These are phyloP conservation scores for Hirtodrosophila duncani DNA, from an alignment of 2,888 invertebrate genomes.

Conservation along the genomic window DNA sequence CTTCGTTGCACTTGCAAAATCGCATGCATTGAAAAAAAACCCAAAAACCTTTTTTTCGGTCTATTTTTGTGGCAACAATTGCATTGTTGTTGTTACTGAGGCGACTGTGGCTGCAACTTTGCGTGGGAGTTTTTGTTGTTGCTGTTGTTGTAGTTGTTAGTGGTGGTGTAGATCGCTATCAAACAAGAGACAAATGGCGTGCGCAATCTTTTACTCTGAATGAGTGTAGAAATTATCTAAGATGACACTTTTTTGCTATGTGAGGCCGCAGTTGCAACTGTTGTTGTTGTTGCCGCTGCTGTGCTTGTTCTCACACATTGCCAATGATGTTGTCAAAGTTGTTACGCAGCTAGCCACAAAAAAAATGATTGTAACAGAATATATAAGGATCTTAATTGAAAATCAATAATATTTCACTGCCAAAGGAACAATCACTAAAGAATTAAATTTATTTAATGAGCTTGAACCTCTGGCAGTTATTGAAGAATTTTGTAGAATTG, in stretches of 20 bases:
- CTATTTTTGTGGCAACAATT: constrained; percentile 51
- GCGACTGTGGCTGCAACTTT: constrained; percentile 58
- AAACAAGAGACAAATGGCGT: constrained; percentile 74
- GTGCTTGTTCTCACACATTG: constrained; percentile 12
- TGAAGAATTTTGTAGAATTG: too few relatives aligned
- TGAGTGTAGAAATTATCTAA: constrained; percentile 59
- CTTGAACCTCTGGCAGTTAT: too few relatives aligned
- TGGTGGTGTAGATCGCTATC: constrained; percentile 63
- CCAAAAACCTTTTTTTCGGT: constrained; percentile 30
- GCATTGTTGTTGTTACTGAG: constrained; percentile 40
- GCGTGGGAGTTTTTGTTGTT: constrained; percentile 70
- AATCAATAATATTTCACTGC: too few relatives aligned
- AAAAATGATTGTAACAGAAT: too few relatives aligned
- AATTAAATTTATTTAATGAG: too few relatives aligned
- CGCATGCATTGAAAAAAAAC: constrained; percentile 32
- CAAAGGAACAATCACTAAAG: too few relatives aligned
- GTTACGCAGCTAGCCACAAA: too few relatives aligned
- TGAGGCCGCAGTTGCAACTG: constrained; percentile 7
- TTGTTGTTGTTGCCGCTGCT: constrained; percentile 22
- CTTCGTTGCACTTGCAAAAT: constrained; percentile 64
- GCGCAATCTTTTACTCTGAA: constrained; percentile 72
- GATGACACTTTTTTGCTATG: constrained; percentile 58
- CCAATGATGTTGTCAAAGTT: constrained; percentile 63
- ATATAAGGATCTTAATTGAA: too few relatives aligned
- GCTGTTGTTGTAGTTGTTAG: constrained; percentile 28